Evolutionary conservation across 2,888 invertebrate genomes (phyloP), one percentile per base, ranked within the genome.

Genomic region (Quadroppia sp.): DNA sequence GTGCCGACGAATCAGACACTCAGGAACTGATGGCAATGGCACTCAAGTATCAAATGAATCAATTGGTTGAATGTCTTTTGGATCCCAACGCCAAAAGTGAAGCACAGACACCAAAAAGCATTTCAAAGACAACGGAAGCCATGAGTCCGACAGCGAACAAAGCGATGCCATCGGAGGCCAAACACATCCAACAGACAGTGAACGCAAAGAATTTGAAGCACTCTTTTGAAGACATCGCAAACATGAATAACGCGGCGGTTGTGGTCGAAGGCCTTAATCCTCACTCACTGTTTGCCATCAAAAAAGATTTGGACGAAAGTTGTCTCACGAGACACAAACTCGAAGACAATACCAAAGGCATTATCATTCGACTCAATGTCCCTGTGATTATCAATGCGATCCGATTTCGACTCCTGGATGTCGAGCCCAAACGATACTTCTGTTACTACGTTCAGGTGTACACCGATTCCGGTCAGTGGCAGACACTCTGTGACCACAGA

Each of bases 291-390:
- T 67, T 67, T 9, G 3, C 42, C 25, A 36, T 11, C 20, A 67
- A 42, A 42, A 40, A 25, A 20, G 32, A 67, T 42, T 67, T 23
- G 6, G 67, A 67, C 25, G 67, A 67, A 42, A 40, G 23, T 13
- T 42, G n/a, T 20, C 15, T 67, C 9, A 67, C 67, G 1, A 67
- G 42, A 67, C 67, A 67, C 20, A 67, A 67, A n/a, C 32, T 67
- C 11, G 67, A 67, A 67, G n/a, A 23, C 42, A 20, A 67, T 15
- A 23, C 67, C 40, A 67, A 67, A 15, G 67, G 67, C 6, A 23
- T 67, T n/a, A 25, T 67, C 7, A 42, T 67, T n/a, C n/a, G 40
- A 67, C 42, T 67, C 3, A 23, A 25, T 67, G 6, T 67, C 15
- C 67, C 67, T 4, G 42, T 67, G 15, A n/a, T 67, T 9, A 42